Base-by-base conservation (phyloP, 2,113 vertebrate species). In the Eolophus roseicapilla region DNA sequence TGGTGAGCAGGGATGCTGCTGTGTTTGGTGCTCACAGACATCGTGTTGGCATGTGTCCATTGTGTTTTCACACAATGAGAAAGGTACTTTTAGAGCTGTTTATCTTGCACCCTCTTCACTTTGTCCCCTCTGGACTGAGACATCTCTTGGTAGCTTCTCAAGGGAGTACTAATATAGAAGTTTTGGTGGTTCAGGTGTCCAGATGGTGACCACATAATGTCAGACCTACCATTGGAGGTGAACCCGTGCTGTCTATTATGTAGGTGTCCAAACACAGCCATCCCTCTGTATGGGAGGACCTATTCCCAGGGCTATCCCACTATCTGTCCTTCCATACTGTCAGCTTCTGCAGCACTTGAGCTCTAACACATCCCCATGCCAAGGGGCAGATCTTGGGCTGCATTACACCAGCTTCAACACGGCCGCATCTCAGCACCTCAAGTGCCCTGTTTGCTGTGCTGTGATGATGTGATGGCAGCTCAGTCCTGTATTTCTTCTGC, bases 21-120 rank as follows among this genome's bases (percentile, higher is more conserved):
- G 43, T 19, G 63, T 62, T n/a, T 21, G 35, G 16, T 57, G 49
- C 18, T 35, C 44, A 9, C 0, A 8, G 28, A 17, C 53, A 25
- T 64, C 2, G 0, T 1, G 0, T n/a, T 80, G 37, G 33, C 29
- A 29, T 46, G 28, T 79, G 31, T 65, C 28, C 0, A 2, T 24
- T 25, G 29, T n/a, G 28, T 53, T 93, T 50, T 47, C 37, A 67
- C 0, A 0, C 28, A 44, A 11, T 5, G 6, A 43, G 44, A 43
- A 77, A 29, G 8, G 15, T 39, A 6, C 14, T 69, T 87, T 15
- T 11, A 75, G 69, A 92, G 49, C 13, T 90, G 39, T 62, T 87
- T 52, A 3, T 87, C 59, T 47, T 84, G 23, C 14, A 43, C 17
- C 33, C 16, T 76, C 47, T 88, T 76, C 52, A 25, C 28, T 82